Percentiles rank a stretch among this genome's conserved stretches.
phyloP scores from a whole-genome alignment of 2,888 invertebrate genomes.

The Norana najaformis region DNA sequence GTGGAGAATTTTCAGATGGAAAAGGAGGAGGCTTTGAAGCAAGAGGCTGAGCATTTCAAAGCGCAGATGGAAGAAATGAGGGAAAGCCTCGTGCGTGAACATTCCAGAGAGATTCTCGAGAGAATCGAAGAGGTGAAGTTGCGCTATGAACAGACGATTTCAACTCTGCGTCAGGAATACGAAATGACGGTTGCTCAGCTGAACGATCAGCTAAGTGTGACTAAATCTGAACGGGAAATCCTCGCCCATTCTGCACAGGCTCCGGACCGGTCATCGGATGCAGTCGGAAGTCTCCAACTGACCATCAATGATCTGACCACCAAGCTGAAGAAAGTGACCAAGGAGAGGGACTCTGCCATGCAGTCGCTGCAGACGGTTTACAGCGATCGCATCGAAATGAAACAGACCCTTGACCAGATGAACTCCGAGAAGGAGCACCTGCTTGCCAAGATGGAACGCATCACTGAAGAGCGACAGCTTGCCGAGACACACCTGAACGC shows the following conservation, averaged over 20 bases:
- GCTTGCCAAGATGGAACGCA: constrained; percentile 29
- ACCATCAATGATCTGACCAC: constrained; percentile 9
- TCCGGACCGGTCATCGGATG: neutral
- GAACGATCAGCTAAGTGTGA: constrained; percentile 18
- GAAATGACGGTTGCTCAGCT: constrained; percentile 29
- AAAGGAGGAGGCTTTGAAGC: constrained; percentile 29
- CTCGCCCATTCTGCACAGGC: neutral
- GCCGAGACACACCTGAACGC: constrained; percentile 21
- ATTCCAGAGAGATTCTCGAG: neutral
- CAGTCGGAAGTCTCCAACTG: neutral
- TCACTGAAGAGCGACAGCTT: constrained; percentile 28
- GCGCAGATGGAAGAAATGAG: constrained; percentile 30
- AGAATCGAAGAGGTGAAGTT: neutral
- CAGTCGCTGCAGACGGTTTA: constrained; percentile 39
- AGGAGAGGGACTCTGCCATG: constrained; percentile 40
- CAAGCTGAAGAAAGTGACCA: constrained; percentile 30
- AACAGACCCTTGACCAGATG: constrained; percentile 36
- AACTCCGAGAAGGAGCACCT: constrained; percentile 31
- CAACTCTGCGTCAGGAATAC: constrained; percentile 24
- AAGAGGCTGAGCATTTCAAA: constrained; percentile 32
- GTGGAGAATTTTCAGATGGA: neutral
- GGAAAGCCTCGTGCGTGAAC: neutral
- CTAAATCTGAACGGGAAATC: neutral
- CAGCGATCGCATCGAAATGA: constrained; percentile 38
- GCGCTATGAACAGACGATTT: neutral